phyloP scores from a whole-genome alignment of 2,113 vertebrate genomes.

The Bostrychus sinensis region DNA sequence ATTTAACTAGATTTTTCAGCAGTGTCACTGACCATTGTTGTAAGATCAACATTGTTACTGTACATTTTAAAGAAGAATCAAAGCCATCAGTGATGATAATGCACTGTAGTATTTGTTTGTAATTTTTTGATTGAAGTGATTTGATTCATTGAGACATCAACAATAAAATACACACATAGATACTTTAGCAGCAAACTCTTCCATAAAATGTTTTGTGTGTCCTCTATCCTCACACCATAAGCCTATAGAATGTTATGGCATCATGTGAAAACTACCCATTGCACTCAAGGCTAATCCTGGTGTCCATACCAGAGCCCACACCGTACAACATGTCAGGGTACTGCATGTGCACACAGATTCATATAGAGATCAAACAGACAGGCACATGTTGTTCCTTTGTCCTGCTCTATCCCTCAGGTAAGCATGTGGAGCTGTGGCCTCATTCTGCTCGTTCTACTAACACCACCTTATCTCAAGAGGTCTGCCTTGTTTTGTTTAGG shows the following conservation, averaged over 20 bases:
- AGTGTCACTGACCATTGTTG: too few relatives aligned
- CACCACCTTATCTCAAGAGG: conserved; percentile 17
- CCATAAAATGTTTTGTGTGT: too few relatives aligned
- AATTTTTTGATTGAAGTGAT: too few relatives aligned
- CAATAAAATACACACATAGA: too few relatives aligned
- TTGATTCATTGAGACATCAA: too few relatives aligned
- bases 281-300: conserved; percentile 23
- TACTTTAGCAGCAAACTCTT: too few relatives aligned
- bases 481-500: conserved; percentile 47
- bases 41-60: conserved; percentile 22
- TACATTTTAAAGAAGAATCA: conserved; percentile 26
- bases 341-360: conserved; percentile 43
- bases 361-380: conserved; percentile 56
- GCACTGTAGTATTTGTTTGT: too few relatives aligned
- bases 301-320: conserved; percentile 43
- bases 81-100: too few relatives aligned
- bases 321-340: conserved; percentile 50
- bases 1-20: too few relatives aligned
- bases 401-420: conserved; percentile 52
- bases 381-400: conserved; percentile 60
- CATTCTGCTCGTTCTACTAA: conserved; percentile 57
- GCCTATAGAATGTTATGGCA: too few relatives aligned
- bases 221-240: too few relatives aligned
- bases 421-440: conserved; percentile 47
- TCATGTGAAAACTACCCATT: too few relatives aligned